phyloP scores from a whole-genome alignment of 2,113 vertebrate species.

The Climacteris rufus region DNA sequence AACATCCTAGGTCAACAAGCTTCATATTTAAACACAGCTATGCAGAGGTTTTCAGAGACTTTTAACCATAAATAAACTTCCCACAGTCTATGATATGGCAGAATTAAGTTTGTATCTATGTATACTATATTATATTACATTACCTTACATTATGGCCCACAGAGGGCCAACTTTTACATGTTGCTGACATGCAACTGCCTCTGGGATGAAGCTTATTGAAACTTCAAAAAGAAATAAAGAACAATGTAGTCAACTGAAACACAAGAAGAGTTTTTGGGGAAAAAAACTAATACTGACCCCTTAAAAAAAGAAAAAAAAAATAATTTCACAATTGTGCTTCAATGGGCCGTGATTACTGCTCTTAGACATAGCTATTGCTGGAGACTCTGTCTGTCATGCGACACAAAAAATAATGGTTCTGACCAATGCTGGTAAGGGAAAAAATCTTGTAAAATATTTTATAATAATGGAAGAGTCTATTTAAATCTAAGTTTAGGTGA shows the following conservation, averaged over 20 bases:
- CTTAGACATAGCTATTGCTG: background rate
- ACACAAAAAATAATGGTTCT: background rate
- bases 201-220: background rate
- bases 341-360: background rate
- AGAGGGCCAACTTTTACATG: slow-evolving; percentile 21
- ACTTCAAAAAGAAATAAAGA: background rate
- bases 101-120: background rate
- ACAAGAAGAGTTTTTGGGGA: background rate
- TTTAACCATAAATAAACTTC: background rate
- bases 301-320: background rate
- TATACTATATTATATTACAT: background rate
- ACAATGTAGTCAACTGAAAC: background rate
- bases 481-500: background rate
- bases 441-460: background rate
- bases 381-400: background rate
- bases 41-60: background rate
- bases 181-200: slow-evolving; percentile 12
- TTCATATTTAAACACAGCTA: background rate
- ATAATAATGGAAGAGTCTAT: background rate
- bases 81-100: background rate
- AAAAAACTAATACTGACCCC: background rate
- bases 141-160: background rate
- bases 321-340: background rate
- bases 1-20: background rate
- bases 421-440: background rate